phyloP scores from a whole-genome alignment of 2,797 vertebrate genomes.

The Prunella strophiata region DNA sequence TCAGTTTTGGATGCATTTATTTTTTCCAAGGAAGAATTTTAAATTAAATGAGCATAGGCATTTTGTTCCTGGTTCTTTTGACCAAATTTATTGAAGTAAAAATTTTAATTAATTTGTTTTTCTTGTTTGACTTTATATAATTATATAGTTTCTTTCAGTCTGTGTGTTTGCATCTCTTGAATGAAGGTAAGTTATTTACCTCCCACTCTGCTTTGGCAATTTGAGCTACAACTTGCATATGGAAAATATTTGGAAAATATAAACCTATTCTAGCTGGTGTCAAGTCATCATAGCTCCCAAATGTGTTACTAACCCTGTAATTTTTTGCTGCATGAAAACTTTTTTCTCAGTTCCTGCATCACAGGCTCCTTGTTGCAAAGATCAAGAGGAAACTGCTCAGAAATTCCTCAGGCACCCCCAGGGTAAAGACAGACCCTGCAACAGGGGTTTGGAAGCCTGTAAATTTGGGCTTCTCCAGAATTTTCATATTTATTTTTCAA shows the following conservation, averaged over 20 bases:
- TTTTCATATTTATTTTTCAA: not conserved
- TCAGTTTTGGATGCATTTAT: fast-evolving
- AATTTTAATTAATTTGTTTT: not conserved
- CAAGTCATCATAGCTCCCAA: not conserved
- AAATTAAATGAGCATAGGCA: not conserved
- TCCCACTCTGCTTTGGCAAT: not conserved
- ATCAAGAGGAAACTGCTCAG: not conserved
- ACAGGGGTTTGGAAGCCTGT: not conserved
- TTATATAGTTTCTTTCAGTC: not conserved
- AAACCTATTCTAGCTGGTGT: not conserved
- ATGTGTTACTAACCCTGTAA: not conserved
- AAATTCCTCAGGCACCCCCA: not conserved
- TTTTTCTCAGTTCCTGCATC: not conserved
- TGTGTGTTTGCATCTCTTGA: not conserved
- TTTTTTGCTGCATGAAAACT: not conserved
- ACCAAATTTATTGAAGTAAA: not conserved
- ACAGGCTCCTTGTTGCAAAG: not conserved
- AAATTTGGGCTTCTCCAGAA: not conserved
- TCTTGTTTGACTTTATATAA: not conserved
- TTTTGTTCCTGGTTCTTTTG: not conserved
- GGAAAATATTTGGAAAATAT: not conserved
- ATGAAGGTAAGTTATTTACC: not conserved
- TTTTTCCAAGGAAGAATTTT: not conserved
- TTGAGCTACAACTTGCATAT: not conserved
- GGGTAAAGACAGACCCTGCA: not conserved